phyloP scores from a whole-genome alignment of 2,113 vertebrate genomes.

The Okapia johnstoni region DNA sequence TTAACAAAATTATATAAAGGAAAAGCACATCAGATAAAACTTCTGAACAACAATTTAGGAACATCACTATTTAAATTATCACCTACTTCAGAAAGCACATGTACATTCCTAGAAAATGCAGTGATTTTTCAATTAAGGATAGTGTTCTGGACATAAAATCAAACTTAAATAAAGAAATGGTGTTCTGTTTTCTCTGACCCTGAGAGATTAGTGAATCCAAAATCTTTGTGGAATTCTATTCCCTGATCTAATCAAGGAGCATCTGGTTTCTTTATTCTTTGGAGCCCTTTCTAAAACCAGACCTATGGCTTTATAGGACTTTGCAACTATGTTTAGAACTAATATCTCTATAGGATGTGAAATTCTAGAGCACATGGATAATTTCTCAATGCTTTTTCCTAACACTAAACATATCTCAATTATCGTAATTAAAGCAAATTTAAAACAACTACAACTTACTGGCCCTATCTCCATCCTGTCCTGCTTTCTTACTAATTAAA shows the following conservation, averaged over 20 bases:
- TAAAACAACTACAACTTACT: neutral
- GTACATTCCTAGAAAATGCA: neutral
- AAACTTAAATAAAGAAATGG: neutral
- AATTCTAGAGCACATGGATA: neutral
- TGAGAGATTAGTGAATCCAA: neutral
- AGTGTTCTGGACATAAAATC: neutral
- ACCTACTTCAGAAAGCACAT: neutral
- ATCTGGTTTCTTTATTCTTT: neutral
- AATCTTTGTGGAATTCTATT: neutral
- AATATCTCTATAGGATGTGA: neutral
- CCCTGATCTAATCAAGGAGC: neutral
- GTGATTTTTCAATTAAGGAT: neutral
- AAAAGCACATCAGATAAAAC: neutral
- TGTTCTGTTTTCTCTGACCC: neutral
- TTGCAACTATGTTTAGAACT: neutral
- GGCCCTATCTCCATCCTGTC: neutral
- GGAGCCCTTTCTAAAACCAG: neutral
- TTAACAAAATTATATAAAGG: neutral
- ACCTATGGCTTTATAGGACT: neutral
- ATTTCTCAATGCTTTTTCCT: neutral
- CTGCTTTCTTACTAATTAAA: neutral
- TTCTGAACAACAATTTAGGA: neutral
- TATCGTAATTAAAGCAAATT: neutral
- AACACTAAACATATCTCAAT: neutral
- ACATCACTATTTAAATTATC: neutral